Percentiles rank a stretch among this genome's conserved stretches.
These are phyloP conservation scores for Xanthorhoe designata DNA, from an alignment of 2,888 invertebrate genomes.

Conservation along the genomic window DNA sequence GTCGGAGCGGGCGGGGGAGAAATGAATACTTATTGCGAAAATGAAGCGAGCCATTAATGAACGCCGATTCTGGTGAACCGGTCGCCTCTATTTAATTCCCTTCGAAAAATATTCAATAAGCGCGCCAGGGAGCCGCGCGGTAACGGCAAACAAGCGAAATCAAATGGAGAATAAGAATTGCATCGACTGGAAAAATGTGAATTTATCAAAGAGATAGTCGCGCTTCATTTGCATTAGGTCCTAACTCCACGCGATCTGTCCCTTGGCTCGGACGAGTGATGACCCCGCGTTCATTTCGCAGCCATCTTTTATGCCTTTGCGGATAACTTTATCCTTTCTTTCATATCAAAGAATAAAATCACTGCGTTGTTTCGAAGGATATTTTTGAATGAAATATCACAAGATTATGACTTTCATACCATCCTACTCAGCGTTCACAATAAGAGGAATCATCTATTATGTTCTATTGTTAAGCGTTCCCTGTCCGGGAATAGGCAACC, in stretches of 20 bases:
- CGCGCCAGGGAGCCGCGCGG: conserved; percentile 61
- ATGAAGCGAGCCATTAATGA: conserved; percentile 79
- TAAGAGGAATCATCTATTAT: conserved; percentile 67
- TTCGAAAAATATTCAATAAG: conserved; percentile 81
- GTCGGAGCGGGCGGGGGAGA: conserved; percentile 55
- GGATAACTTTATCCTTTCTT: conserved; percentile 30
- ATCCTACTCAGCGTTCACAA: conserved; percentile 60
- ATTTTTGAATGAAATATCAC: conserved; percentile 44
- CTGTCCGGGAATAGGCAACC: conserved; percentile 46
- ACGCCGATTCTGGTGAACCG: conserved; percentile 67
- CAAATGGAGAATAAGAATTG: conserved; percentile 64
- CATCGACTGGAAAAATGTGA: conserved; percentile 55
- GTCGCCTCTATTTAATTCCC: conserved; percentile 75
- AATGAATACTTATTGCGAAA: conserved; percentile 84
- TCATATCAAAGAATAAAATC: conserved; percentile 13
- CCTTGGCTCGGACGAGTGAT: conserved; percentile 39
- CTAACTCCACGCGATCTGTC: conserved; percentile 39
- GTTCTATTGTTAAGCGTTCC: conserved; percentile 60
- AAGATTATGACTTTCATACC: conserved; percentile 61
- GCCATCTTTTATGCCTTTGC: conserved; percentile 33
- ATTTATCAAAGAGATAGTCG: conserved; percentile 46
- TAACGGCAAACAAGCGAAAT: conserved; percentile 63
- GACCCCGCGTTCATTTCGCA: conserved; percentile 41
- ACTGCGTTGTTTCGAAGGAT: conserved; percentile 27
- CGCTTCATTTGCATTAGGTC: conserved; percentile 36